Evolutionary conservation across 2,797 vertebrate species (phyloP), one percentile per base, ranked within the genome.

Genomic region (Anas capensis): DNA sequence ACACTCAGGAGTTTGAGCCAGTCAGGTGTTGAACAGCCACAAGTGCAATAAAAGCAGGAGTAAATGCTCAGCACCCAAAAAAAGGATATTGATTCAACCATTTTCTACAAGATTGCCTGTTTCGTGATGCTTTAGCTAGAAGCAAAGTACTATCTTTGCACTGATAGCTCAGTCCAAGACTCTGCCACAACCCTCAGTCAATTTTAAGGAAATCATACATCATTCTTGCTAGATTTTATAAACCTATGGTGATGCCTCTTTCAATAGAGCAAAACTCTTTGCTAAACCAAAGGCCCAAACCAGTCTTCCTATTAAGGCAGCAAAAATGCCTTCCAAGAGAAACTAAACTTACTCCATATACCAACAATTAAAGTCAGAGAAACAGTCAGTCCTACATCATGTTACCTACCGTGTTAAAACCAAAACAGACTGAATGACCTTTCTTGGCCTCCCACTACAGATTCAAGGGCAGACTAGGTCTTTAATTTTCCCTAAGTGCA

Each of bases 291-390:
- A 84, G 53, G 70, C 54, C 87, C 90, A 95, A 96, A 87, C 54
- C 82, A 91, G 76, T 92, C 93, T 84, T 68, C 82, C 86, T 58
- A 33, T 51, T 83, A 96, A 82, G 88, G 76, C 48, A 95, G 95
- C 56, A 96, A 77, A 96, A 96, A 93, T 8, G 6, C 60, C 86
- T 91, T 96, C 82, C 82, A 90, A 58, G 71, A 95, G 49, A 95
- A 96, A 93, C 73, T 86, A 78, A 94, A 95, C 93, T 92, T 95
- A 91, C n/a, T 91, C 88, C 86, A 76, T 51, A 94, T 80, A 96
- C 78, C 62, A 94, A 93, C 78, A 90, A 62, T 83, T 33, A 34
- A 31, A 31, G 54, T 33, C 61, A 91, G 60, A 40, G 56, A 73
- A 66, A 27, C 48, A 94, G 78, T 87, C 93, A 95, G 94, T 92